Conservation (phyloP, 2,888 invertebrate genomes). For the Caenorhabditis doughertyi region DNA sequence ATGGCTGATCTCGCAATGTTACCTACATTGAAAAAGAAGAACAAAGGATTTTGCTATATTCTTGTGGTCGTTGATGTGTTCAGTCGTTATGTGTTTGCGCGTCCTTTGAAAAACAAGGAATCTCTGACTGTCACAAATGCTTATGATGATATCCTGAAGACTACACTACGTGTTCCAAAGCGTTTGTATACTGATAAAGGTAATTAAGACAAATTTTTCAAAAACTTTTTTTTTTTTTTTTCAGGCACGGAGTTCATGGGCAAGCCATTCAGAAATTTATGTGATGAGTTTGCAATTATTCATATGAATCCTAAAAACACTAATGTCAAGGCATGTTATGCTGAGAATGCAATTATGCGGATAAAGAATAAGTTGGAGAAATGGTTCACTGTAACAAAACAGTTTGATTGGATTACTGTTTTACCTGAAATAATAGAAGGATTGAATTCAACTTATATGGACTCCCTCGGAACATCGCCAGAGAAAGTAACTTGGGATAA, state of each 20-base stretch:
- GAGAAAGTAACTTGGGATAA: conserved; percentile 1
- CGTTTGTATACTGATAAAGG: conserved; percentile 27
- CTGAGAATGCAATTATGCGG: conserved; percentile 49
- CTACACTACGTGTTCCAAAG: background rate
- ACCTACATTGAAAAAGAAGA: background rate
- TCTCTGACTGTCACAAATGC: background rate
- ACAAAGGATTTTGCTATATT: conserved; percentile 25
- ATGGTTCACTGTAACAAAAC: conserved; percentile 4
- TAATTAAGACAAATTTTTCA: background rate
- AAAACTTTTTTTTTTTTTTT: background rate
- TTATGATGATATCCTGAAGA: background rate
- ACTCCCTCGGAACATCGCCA: conserved; percentile 26
- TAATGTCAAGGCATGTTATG: conserved; percentile 42
- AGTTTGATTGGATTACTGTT: background rate
- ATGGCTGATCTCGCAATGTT: conserved; percentile 37
- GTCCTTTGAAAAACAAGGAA: conserved; percentile 29
- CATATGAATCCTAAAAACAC: conserved; percentile 30
- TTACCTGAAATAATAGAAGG: background rate
- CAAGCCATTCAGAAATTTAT: background rate
- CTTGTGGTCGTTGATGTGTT: conserved; percentile 33
- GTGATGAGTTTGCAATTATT: background rate
- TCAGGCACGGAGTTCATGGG: conserved; percentile 47
- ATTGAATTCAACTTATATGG: conserved; percentile 16
- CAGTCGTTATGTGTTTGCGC: conserved; percentile 12
- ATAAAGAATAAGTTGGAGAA: conserved; percentile 24